phyloP scores from a whole-genome alignment of 92 coral and sea anemone species.

The Actinernus sp. region DNA sequence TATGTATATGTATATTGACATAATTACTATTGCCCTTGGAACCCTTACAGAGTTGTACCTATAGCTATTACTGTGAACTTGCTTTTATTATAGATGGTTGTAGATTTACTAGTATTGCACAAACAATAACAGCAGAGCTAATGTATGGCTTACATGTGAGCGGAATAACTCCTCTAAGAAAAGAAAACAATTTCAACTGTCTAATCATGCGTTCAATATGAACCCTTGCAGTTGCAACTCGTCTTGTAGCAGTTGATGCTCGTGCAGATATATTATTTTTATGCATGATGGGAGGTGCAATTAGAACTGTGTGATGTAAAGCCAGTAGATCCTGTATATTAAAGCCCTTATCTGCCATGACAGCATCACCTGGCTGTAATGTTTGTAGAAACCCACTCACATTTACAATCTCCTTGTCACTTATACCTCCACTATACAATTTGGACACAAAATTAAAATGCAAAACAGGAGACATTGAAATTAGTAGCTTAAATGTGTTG shows the following conservation, averaged over 20 bases:
- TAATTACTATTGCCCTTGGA: conserved; percentile 4
- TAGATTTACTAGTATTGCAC: conserved; percentile 73
- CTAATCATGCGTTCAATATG: conserved; percentile 79
- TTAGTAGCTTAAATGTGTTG: conserved; percentile 67
- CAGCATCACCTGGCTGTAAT: conserved; percentile 60
- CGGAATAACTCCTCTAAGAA: conserved; percentile 75
- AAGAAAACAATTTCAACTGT: conserved; percentile 57
- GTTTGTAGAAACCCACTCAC: conserved; percentile 61
- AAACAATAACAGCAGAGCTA: conserved; percentile 69
- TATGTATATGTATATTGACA: background rate
- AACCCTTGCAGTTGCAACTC: conserved; percentile 76
- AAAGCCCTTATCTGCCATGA: conserved; percentile 78
- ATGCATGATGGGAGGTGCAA: conserved; percentile 70
- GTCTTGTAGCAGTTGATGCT: conserved; percentile 84
- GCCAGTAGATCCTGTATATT: conserved; percentile 50
- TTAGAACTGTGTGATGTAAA: conserved; percentile 42
- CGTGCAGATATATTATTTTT: conserved; percentile 71
- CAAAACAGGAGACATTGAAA: conserved; percentile 73
- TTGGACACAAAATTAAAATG: conserved; percentile 73
- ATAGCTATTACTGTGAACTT: background rate
- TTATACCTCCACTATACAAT: conserved; percentile 70
- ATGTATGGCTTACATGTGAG: conserved; percentile 72
- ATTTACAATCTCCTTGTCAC: conserved; percentile 80
- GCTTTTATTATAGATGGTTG: conserved; percentile 56
- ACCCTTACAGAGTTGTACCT: conserved; percentile 5